Percentiles rank a stretch among this genome's conserved stretches.
These are phyloP conservation scores for Sebastes minor DNA, from an alignment of 2,797 vertebrate species.

Conservation along the genomic window DNA sequence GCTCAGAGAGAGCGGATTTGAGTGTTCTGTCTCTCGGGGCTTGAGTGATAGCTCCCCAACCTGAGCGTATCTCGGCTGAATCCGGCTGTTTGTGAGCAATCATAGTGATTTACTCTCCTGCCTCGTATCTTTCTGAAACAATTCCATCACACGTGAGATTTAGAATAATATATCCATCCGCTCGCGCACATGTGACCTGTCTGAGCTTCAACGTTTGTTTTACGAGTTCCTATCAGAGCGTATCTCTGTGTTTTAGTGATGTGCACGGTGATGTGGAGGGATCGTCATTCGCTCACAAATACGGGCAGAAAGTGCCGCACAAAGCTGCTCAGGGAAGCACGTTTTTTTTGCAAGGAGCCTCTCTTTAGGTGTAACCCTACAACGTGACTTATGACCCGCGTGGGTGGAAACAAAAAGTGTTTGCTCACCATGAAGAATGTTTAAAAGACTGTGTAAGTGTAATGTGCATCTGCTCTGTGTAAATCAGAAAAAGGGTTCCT, in stretches of 20 bases:
- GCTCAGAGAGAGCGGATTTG: conserved; percentile 56
- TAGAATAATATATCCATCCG: conserved; percentile 36
- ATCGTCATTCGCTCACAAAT: neutral
- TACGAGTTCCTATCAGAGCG: neutral
- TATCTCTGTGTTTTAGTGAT: conserved; percentile 12
- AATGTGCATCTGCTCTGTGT: conserved; percentile 38
- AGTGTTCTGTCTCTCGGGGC: conserved; percentile 74
- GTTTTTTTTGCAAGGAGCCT: conserved; percentile 4
- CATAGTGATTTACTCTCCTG: conserved; percentile 65
- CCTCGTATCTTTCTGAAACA: conserved; percentile 50
- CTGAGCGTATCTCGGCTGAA: conserved; percentile 59
- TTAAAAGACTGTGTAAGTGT: conserved; percentile 38
- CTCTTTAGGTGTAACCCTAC: conserved; percentile 11
- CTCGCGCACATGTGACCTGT: conserved; percentile 19
- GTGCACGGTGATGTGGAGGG: neutral
- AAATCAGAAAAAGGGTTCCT: conserved; percentile 46
- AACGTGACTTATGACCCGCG: conserved; percentile 26
- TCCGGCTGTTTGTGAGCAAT: conserved; percentile 71
- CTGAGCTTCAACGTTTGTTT: conserved; percentile 38
- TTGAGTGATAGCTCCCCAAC: conserved; percentile 79
- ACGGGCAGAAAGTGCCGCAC: neutral
- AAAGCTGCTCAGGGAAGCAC: neutral
- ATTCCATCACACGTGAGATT: conserved; percentile 48
- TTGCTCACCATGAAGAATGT: conserved; percentile 24
- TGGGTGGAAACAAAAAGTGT: conserved; percentile 32